These are phyloP conservation scores for Plebejus anna DNA, from an alignment of 2,888 invertebrate genomes.

Conservation along the genomic window DNA sequence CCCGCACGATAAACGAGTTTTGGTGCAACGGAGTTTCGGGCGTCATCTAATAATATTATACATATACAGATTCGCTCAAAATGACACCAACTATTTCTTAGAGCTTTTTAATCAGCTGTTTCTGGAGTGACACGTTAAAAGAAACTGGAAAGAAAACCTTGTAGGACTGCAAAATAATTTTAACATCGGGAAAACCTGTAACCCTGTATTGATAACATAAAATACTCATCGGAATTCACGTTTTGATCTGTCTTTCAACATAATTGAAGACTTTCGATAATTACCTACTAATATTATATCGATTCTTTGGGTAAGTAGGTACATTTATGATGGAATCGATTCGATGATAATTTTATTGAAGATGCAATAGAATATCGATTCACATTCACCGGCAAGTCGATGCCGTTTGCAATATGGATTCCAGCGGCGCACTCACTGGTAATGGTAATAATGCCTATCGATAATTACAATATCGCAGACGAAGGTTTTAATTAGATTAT, in stretches of 20 bases:
- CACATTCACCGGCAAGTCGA: background rate
- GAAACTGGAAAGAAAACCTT: too few relatives aligned
- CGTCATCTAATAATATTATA: too few relatives aligned
- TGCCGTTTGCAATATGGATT: constrained; percentile 22
- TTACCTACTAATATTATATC: background rate
- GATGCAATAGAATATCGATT: constrained; percentile 19
- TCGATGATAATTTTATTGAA: background rate
- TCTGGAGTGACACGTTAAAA: too few relatives aligned
- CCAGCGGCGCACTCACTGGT: background rate
- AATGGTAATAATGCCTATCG: constrained; percentile 9
- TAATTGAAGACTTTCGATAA: background rate
- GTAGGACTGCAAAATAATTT: too few relatives aligned
- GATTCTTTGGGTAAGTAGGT: background rate
- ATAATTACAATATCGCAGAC: background rate
- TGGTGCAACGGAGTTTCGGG: background rate
- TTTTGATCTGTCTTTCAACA: background rate
- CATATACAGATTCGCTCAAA: too few relatives aligned
- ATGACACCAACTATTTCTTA: too few relatives aligned
- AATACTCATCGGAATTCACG: background rate
- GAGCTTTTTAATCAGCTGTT: too few relatives aligned
- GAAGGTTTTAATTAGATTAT: background rate
- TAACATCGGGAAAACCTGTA: too few relatives aligned
- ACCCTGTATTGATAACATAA: too few relatives aligned
- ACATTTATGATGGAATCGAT: background rate
- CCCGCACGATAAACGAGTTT: too few relatives aligned